Evolutionary conservation across 2,113 vertebrate species (phyloP), one percentile per base, ranked within the genome.

Genomic region (Saiga tatarica): DNA sequence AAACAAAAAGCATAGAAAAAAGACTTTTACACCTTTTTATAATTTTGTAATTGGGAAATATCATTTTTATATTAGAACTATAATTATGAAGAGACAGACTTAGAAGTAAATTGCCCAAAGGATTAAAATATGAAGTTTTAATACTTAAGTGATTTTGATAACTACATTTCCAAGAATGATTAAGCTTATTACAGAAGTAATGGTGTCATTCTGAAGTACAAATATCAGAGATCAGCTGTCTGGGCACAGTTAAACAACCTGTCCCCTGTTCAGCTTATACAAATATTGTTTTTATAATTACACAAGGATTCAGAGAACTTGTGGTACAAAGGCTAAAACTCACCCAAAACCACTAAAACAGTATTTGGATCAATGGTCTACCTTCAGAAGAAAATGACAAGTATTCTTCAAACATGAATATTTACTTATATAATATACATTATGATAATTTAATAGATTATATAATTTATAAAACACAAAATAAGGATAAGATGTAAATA

Each of bases 321-420:
- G 30, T 21, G 93, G 92, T 60, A 87, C 98, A 97, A 98, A 98
- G 6, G 53, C 52, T 93, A 96, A 74, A 57, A 92, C 16, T 79
- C 62, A 93, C 23, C 21, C 53, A 42, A 90, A 79, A 87, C 87
- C 36, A 81, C 81, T 91, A 36, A 90, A 93, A 71, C 14, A 90
- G 45, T 64, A 62, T 88, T 91, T 95, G 33, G 71, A 85, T 47
- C 28, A 89, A 7, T 12, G 17, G 21, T 87, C 16, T 59, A 33
- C 45, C 23, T 78, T 88, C 4, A 85, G 45, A 10, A 74, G 76
- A 96, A 93, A 85, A 53, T 33, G 12, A 42, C 17, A 97, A 81
- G 28, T 10, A 88, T 62, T 92, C 59, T 33, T n/a, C 36, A 97
- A 95, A 81, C 55, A 78, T 4, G 16, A 55, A 39, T 57, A 64